Evolutionary conservation across 2,888 invertebrate species (phyloP), one percentile per base, ranked within the genome.

Genomic region (Azorinus chamasolen): DNA sequence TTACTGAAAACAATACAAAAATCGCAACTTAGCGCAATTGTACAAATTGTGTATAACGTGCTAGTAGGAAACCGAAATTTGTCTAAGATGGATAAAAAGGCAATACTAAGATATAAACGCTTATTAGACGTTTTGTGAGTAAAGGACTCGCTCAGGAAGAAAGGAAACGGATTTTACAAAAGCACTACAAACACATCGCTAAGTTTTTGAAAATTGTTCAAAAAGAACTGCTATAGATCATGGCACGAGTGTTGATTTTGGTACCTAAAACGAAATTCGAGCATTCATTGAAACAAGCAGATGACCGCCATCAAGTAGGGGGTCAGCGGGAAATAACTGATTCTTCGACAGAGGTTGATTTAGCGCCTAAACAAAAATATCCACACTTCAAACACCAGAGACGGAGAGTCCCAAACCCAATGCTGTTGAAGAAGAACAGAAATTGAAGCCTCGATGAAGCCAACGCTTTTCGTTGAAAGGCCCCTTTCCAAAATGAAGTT

Each of bases 231-330:
- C 6, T 24, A 59, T 14, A 45, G 53, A 59, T 45, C 27, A 25
- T 72, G 72, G 65, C 72, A 5, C 45, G 25, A 8, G 72, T 65
- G 61, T 55, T 72, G n/a, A 61, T 72, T 3, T 61, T 72, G 20
- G 46, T 72, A 16, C 65, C 62, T 12, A 73, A 73, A 73, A 73
- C 43, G 41, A 48, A 62, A 66, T 73, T 66, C 16, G 73, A 61
- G n/a, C 61, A 62, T 43, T 55, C 66, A 24, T 55, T 73, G 10
- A 61, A 55, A 24, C 61, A 39, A 61, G 6, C 16, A 25, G 46
- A 61, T 14, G 37, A 54, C 14, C 16, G 5, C 14, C 32, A 54
- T 2, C 54, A 37, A 32, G n/a, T n/a, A n/a, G n/a, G n/a, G n/a
- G n/a, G n/a, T n/a, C n/a, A n/a, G n/a, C n/a, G n/a, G n/a, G n/a